Base-by-base conservation (phyloP, 2,888 invertebrate genomes). In the Watsonalla binaria region DNA sequence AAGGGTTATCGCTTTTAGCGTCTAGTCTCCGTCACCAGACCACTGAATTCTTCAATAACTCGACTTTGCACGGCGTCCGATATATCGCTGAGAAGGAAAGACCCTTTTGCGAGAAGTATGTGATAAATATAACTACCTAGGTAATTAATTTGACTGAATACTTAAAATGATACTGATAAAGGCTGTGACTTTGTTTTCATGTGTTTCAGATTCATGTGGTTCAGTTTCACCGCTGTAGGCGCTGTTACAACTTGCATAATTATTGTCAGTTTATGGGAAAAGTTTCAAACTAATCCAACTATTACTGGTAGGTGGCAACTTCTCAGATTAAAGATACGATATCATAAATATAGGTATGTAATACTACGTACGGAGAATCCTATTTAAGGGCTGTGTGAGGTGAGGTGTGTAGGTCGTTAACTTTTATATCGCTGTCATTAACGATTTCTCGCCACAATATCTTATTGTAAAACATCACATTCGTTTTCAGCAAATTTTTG, bases 271-370 rank as follows among this genome's bases (percentile, higher is more conserved):
- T 87, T 96, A 37, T 95, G 96, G 95, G 94, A 95, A 68, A 96
- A 95, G 78, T 96, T 96, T 78, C 95, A 95, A 88, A 95, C 95
- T 0, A 95, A 95, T 84, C 96, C 96, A 5, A 96, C 96, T 0
- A 95, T 96, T 53, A 96, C 95, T 37, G 95, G 95, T 84, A 67
- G 68, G 62, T 55, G 33, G 9, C 45, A 11, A 8, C 24, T 0
- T 34, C 7, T n/a, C 9, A 24, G 24, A 24, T 24, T 24, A 24
- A 24, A 24, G 24, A 24, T 24, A 24, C 24, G 24, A 24, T 24
- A 24, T 24, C 24, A 24, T 24, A 24, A 4, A 24, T 24, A 24
- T 24, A 24, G 24, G 24, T 24, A 24, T 24, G 24, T 24, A 24
- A 1, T 24, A n/a, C n/a, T n/a, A n/a, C n/a, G n/a, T n/a, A 24